phyloP scores from a whole-genome alignment of 1,140 invertebrate genomes.

The Aphelinus atriplicis region DNA sequence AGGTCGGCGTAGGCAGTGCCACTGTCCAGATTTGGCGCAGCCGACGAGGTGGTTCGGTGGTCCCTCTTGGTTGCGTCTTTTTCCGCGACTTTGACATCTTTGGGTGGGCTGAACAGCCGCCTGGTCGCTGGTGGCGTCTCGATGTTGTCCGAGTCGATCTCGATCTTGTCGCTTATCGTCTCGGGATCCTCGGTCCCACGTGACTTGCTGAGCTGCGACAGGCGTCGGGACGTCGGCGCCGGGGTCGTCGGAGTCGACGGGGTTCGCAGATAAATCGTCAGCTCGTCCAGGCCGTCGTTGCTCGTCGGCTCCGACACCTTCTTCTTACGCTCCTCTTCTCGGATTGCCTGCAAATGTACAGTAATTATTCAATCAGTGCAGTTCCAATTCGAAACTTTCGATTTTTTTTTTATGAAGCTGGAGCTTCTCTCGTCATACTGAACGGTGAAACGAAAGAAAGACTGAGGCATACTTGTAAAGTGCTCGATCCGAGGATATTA shows the following conservation, averaged over 20 bases:
- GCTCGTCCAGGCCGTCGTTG: conserved; percentile 62
- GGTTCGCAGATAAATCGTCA: conserved; percentile 74
- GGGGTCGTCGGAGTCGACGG: conserved; percentile 50
- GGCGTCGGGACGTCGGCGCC: conserved; percentile 45
- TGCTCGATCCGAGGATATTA: conserved; percentile 59
- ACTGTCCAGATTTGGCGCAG: not conserved
- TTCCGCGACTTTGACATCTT: conserved; percentile 69
- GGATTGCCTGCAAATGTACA: conserved; percentile 62
- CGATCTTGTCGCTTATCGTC: conserved; percentile 75
- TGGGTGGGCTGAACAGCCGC: conserved; percentile 73
- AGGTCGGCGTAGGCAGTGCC: conserved; percentile 50
- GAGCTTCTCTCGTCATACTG: no score
- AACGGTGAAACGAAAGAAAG: no score
- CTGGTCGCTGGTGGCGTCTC: conserved; percentile 86
- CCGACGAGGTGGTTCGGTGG: not conserved
- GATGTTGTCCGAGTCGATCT: conserved; percentile 90
- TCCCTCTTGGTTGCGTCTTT: conserved; percentile 60
- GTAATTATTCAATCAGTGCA: not conserved
- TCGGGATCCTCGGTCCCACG: conserved; percentile 54
- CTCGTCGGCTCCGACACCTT: conserved; percentile 46
- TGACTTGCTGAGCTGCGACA: conserved; percentile 50
- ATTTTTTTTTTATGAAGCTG: no score
- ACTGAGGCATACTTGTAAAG: conserved; percentile 59
- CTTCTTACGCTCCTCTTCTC: conserved; percentile 68
- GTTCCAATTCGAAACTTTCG: not conserved